Base-by-base conservation (phyloP, 2,888 invertebrate genomes). In the Hypena proboscidalis region DNA sequence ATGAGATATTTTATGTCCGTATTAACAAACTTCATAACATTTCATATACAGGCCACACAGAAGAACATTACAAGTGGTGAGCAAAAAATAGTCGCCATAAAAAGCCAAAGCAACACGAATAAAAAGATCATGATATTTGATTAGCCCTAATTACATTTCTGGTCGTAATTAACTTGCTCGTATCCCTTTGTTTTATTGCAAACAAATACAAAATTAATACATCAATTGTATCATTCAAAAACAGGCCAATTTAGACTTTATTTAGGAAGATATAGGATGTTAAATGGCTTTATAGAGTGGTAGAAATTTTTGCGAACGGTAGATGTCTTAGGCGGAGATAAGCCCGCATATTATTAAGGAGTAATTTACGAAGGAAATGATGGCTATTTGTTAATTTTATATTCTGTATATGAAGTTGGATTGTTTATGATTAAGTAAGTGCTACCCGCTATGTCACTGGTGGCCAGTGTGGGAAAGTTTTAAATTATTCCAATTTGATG, bases 131-230 rank as follows among this genome's bases (percentile, higher is more conserved):
- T 74, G 78, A 83, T 87, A 88, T 87, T 89, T 85, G 89, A 89
- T 89, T 87, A 89, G 73, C 78, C 78, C 87, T 90, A 89, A 89
- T 90, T 87, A 87, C 83, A 81, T 86, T 85, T 85, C 85, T 81
- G 83, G 74, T 73, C 74, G 77, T 84, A 87, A 90, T 90, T 90
- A 90, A 85, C 85, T 83, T 77, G 79, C 81, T 80, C 74, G 81
- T 87, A 87, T 86, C 83, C 84, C 83, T 88, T 89, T 89, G 86
- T 89, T 87, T 86, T 86, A 85, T 85, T 82, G 81, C 78, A 67
- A 74, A 77, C 69, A 68, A 54, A 64, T 64, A 69, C 80, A 54
- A 74, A 65, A 10, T 58, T 67, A 53, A 4, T 4, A 13, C 35
- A 38, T 36, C 58, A 38, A 2, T 22, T 48, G 5, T 9, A 30